phyloP scores from a whole-genome alignment of 2,797 vertebrate genomes.

The Mus caroli region DNA sequence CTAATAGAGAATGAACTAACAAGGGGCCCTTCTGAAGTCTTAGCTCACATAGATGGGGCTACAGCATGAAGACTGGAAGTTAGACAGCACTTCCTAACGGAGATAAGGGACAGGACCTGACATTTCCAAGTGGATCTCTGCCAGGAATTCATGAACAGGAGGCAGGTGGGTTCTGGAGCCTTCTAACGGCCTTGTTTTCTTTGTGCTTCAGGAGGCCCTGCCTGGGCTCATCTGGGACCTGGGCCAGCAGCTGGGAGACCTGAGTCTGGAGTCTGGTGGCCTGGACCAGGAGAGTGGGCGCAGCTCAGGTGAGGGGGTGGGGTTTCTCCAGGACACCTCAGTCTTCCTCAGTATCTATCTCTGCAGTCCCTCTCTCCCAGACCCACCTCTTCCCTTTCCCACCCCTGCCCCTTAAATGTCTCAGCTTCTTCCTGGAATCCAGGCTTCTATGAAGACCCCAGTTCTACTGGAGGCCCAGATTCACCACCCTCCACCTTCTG shows the following conservation, averaged over 20 bases:
- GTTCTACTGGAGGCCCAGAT: conserved; percentile 82
- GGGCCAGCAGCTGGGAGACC: conserved; percentile 92
- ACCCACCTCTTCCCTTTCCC: not conserved
- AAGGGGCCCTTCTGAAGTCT: not conserved
- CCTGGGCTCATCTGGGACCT: conserved; percentile 90
- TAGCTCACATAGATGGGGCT: not conserved
- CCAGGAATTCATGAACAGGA: not conserved
- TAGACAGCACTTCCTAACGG: not conserved
- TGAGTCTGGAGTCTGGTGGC: conserved; percentile 89
- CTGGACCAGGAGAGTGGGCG: conserved; percentile 85
- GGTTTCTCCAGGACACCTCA: not conserved
- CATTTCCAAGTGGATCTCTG: not conserved
- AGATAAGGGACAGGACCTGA: not conserved
- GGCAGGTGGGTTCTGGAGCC: not conserved
- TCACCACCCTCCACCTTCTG: conserved; percentile 85
- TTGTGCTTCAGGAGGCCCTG: conserved; percentile 84
- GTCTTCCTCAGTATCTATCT: not conserved
- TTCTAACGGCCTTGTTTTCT: conserved; percentile 56
- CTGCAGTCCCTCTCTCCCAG: not conserved
- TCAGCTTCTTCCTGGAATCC: conserved; percentile 21
- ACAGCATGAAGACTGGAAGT: not conserved
- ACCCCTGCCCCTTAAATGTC: not conserved
- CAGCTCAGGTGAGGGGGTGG: conserved; percentile 87
- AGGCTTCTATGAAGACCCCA: conserved; percentile 88
- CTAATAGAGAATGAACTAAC: not conserved